Evolutionary conservation across 2,113 vertebrate species (phyloP).

Genomic region (Nannobrachium achirus): DNA sequence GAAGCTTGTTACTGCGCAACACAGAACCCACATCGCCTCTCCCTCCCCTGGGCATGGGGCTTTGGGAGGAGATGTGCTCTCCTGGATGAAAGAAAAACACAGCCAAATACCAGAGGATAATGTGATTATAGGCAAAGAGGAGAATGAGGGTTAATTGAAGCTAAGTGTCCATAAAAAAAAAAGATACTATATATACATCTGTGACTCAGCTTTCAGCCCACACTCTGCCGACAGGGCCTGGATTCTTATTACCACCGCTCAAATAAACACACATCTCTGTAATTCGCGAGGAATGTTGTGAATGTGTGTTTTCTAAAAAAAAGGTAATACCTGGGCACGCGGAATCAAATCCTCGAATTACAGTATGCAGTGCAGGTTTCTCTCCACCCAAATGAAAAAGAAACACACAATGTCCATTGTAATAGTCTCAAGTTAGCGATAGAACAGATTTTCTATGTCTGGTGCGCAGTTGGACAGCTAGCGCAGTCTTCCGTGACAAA

Average conservation of each 20-base stretch:
- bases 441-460: background rate
- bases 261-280: constrained; percentile 60
- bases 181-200: constrained; percentile 12
- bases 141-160: constrained; percentile 75
- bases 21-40: background rate
- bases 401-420: background rate
- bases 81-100: constrained; percentile 55
- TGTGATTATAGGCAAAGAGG: constrained; percentile 71
- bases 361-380: background rate
- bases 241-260: constrained; percentile 42
- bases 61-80: constrained; percentile 40
- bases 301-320: constrained; percentile 56
- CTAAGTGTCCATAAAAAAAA: constrained; percentile 66
- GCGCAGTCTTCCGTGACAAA: constrained; percentile 12
- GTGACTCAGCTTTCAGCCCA: background rate
- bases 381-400: background rate
- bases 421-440: background rate
- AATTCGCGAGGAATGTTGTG: constrained; percentile 46
- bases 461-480: constrained; percentile 20
- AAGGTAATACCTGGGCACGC: constrained; percentile 52
- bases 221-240: constrained; percentile 25
- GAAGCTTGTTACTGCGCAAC: constrained; percentile 57
- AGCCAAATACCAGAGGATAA: constrained; percentile 69
- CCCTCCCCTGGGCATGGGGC: constrained; percentile 39
- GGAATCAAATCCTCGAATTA: constrained; percentile 54